Evolutionary conservation across 2,888 invertebrate genomes (phyloP).

Genomic region (Lasioglossum pauxillum): DNA sequence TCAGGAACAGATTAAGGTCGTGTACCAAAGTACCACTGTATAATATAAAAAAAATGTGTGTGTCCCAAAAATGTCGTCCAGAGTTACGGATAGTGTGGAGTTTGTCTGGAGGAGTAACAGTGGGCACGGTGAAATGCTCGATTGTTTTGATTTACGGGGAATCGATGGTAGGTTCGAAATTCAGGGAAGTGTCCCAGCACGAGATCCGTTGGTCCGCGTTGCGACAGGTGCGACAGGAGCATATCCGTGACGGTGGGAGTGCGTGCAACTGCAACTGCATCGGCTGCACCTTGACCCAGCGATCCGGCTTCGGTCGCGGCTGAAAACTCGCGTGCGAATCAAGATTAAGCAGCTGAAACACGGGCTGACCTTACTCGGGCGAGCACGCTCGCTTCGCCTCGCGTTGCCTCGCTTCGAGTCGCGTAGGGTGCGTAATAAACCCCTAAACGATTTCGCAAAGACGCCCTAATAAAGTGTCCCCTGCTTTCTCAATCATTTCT

Average conservation of each 20-base stretch:
- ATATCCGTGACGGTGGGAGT: conserved; percentile 50
- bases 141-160: neutral
- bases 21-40: no score
- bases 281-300: conserved; percentile 80
- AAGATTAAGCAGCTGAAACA: conserved; percentile 79
- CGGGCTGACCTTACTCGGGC: conserved; percentile 78
- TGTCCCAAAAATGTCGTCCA: no score
- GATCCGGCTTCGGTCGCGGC: conserved; percentile 75
- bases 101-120: neutral
- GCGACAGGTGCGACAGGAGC: conserved; percentile 19
- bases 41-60: no score
- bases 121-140: neutral
- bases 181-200: neutral
- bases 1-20: no score
- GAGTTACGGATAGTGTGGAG: no score
- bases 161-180: neutral
- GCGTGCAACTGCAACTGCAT: conserved; percentile 67
- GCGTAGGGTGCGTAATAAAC: conserved; percentile 51
- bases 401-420: neutral
- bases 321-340: conserved; percentile 82
- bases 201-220: conserved; percentile 16
- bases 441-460: neutral
- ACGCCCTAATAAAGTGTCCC: neutral
- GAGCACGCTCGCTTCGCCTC: conserved; percentile 49
- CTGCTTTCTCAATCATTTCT: neutral